Conservation (phyloP, 2,888 invertebrate species). For the Polymixis lichenea region DNA sequence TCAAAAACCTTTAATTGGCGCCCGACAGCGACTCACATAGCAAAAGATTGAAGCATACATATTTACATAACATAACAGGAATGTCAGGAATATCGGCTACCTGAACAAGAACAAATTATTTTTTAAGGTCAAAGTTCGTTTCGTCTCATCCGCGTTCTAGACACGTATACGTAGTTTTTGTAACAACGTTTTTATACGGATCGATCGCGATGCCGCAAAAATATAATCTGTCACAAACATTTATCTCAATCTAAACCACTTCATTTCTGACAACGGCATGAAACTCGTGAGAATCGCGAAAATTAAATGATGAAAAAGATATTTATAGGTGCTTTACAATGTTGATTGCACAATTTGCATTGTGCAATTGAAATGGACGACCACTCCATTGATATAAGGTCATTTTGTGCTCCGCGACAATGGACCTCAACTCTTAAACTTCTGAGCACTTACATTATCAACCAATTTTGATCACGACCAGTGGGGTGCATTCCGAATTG, state of each 20-base stretch:
- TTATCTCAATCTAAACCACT: neutral
- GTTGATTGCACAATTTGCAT: neutral
- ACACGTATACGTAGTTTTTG: too few species aligned
- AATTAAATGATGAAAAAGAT: neutral
- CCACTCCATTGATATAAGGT: neutral
- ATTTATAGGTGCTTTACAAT: conserved; percentile 7
- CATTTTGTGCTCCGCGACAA: neutral
- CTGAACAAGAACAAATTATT: too few species aligned
- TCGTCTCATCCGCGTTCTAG: too few species aligned
- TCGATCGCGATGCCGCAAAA: too few species aligned
- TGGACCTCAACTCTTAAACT: neutral
- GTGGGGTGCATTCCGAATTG: too few species aligned
- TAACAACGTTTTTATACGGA: too few species aligned
- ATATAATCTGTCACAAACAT: neutral
- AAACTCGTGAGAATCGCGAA: neutral
- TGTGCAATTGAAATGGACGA: neutral
- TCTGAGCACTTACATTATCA: neutral
- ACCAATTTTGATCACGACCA: neutral
- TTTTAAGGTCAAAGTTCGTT: too few species aligned
- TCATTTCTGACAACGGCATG: neutral
- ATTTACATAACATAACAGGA: too few species aligned
- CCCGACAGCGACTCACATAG: too few species aligned
- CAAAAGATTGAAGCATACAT: too few species aligned
- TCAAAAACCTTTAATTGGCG: too few species aligned
- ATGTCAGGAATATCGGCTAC: too few species aligned